Conservation (phyloP, 2,888 invertebrate genomes). For the Pyrocoelia pectoralis region DNA sequence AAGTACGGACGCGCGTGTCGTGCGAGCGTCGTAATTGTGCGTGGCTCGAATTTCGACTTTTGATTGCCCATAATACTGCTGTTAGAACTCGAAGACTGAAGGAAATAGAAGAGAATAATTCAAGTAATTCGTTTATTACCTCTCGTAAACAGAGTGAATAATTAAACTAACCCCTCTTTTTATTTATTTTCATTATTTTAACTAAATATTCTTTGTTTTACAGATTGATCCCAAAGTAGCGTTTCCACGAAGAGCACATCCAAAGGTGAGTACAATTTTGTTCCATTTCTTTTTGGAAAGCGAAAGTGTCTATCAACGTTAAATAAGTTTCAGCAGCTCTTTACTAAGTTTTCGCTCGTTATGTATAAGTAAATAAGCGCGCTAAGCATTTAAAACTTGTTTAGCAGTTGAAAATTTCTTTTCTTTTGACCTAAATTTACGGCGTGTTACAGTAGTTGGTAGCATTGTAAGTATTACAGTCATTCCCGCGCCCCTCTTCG, state of each 20-base stretch:
- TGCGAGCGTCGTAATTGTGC: conserved; percentile 42
- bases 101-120: conserved; percentile 50
- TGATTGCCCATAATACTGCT: conserved; percentile 52
- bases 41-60: conserved; percentile 47
- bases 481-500: conserved; percentile 45
- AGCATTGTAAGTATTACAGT: conserved; percentile 50
- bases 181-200: conserved; percentile 46
- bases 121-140: conserved; percentile 52
- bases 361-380: conserved; percentile 31
- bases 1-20: conserved; percentile 41
- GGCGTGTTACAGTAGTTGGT: conserved; percentile 32
- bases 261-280: conserved; percentile 80
- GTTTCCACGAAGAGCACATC: conserved; percentile 98
- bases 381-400: conserved; percentile 32
- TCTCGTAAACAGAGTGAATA: conserved; percentile 52
- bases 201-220: conserved; percentile 56
- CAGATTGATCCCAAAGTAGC: conserved; percentile 99
- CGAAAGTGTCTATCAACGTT: conserved; percentile 23
- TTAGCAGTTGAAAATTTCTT: conserved; percentile 25
- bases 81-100: conserved; percentile 48
- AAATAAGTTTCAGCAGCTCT: not conserved
- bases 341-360: conserved; percentile 24
- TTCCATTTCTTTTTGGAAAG: not conserved
- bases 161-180: conserved; percentile 47
- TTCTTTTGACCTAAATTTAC: conserved; percentile 35